Percentiles rank a stretch among this genome's conserved stretches.
phyloP scores from a whole-genome alignment of 2,888 invertebrate genomes.

The Tetramorium bicarinatum region DNA sequence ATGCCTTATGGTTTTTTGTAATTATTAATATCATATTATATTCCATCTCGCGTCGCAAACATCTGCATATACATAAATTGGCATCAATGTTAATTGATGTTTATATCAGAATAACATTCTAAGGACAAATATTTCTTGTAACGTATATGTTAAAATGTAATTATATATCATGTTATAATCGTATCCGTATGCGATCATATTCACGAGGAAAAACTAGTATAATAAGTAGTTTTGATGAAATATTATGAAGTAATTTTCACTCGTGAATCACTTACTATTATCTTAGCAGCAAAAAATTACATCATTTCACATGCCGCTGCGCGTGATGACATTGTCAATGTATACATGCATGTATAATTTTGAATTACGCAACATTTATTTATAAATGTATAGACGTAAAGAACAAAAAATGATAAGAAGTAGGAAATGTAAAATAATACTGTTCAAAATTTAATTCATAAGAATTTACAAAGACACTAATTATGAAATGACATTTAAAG shows the following conservation, averaged over 20 bases:
- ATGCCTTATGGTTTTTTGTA: no score
- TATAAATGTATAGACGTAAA: not conserved
- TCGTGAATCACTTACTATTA: slow-evolving; percentile 24
- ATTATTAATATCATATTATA: not conserved
- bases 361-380: slow-evolving; percentile 5
- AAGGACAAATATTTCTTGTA: slow-evolving; percentile 10
- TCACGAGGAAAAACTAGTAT: slow-evolving; percentile 15
- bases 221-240: slow-evolving; percentile 34
- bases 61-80: not conserved
- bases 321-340: slow-evolving; percentile 28
- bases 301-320: slow-evolving; percentile 6
- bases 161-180: not conserved
- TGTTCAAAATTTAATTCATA: not conserved
- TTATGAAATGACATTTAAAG: not conserved
- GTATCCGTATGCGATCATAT: not conserved
- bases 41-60: not conserved
- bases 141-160: slow-evolving; percentile 6
- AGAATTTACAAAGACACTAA: not conserved
- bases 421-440: not conserved
- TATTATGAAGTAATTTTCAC: slow-evolving; percentile 19
- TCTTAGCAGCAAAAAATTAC: slow-evolving; percentile 2
- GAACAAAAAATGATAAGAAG: not conserved
- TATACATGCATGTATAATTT: slow-evolving; percentile 5
- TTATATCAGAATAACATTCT: not conserved
- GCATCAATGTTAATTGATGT: not conserved